Conservation (phyloP, 2,888 invertebrate species). For the Sycophila texana region DNA sequence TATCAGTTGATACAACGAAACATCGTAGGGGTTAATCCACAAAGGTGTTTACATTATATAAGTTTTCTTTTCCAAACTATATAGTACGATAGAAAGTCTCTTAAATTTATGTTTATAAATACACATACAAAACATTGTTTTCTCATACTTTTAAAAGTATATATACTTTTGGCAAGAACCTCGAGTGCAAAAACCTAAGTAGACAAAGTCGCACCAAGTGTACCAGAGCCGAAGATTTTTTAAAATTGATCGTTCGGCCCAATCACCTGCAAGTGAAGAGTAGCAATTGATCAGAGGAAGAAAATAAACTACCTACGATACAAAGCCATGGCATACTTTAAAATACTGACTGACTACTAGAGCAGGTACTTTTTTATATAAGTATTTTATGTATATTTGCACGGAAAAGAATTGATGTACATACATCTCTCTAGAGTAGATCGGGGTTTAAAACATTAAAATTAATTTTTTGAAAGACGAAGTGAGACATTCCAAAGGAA, state of each 20-base stretch:
- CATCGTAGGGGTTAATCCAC: constrained; percentile 25
- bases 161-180: constrained; percentile 30
- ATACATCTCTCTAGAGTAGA: too few relatives aligned
- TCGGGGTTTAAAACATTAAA: too few relatives aligned
- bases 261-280: constrained; percentile 6
- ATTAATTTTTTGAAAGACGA: too few relatives aligned
- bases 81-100: constrained; percentile 37
- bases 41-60: too few relatives aligned
- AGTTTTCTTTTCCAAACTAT: constrained; percentile 35
- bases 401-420: constrained; percentile 6
- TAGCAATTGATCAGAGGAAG: background rate
- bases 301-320: constrained; percentile 22
- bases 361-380: constrained; percentile 52
- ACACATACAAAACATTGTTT: constrained; percentile 39
- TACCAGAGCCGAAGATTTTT: constrained; percentile 26
- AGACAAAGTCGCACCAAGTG: constrained; percentile 16
- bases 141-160: constrained; percentile 20
- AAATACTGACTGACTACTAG: constrained; percentile 51
- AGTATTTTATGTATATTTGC: constrained; percentile 38
- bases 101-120: constrained; percentile 40
- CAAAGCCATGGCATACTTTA: constrained; percentile 46
- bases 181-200: background rate
- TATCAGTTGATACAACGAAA: constrained; percentile 16
- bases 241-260: constrained; percentile 34
- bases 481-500: too few relatives aligned